Evolutionary conservation across 2,797 vertebrate genomes (phyloP).

Genomic region (Clarias platycephalus): DNA sequence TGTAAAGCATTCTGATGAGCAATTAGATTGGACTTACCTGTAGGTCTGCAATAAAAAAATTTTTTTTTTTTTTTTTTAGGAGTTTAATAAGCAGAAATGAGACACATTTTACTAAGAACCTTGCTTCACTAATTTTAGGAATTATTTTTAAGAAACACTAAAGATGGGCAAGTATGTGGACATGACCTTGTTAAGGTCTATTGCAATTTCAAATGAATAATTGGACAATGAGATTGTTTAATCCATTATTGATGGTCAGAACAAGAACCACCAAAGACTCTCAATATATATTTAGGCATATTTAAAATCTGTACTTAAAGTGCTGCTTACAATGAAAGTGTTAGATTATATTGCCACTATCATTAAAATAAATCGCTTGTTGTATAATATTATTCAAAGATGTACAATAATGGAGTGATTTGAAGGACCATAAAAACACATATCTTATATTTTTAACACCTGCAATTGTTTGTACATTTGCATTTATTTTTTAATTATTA

Average conservation of each 20-base stretch:
- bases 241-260: not conserved
- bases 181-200: not conserved
- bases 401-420: not conserved
- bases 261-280: not conserved
- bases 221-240: not conserved
- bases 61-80: not conserved
- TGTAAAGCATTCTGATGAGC: slow-evolving; percentile 2
- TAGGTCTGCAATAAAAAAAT: too few relatives aligned
- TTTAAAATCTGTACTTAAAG: not conserved
- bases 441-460: not conserved
- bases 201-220: not conserved
- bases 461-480: not conserved
- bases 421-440: not conserved
- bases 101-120: not conserved
- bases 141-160: not conserved
- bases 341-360: not conserved
- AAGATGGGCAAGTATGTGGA: not conserved
- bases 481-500: not conserved
- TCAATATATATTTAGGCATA: not conserved
- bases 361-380: not conserved
- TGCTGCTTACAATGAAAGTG: not conserved
- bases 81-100: not conserved
- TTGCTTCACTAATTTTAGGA: not conserved
- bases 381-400: not conserved
- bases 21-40: not conserved